Conservation (phyloP, 1,140 invertebrate genomes). For the Anadara kagoshimensis region DNA sequence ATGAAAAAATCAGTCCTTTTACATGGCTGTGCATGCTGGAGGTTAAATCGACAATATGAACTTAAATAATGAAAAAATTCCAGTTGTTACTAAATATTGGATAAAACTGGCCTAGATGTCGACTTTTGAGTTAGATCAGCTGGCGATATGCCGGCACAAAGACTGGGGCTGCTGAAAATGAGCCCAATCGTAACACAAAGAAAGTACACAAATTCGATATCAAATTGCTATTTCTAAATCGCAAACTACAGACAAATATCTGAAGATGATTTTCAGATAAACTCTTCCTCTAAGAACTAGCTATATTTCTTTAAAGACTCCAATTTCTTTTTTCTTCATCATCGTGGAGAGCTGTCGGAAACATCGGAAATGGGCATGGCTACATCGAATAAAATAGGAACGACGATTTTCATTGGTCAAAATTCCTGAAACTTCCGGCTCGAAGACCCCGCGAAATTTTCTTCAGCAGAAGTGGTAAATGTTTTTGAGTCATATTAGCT, state of each 20-base stretch:
- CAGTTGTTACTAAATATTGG: neutral
- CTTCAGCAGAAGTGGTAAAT: no score
- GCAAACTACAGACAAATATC: neutral
- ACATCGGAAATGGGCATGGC: constrained; percentile 15
- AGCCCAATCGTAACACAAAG: neutral
- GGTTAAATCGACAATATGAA: no score
- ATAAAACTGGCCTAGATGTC: neutral
- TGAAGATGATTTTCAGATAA: neutral
- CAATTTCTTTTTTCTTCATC: neutral
- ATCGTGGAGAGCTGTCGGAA: constrained; percentile 8
- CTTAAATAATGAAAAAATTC: neutral
- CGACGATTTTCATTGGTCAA: neutral
- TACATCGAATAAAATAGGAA: neutral
- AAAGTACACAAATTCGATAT: neutral
- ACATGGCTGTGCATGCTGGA: neutral
- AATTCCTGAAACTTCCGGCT: neutral
- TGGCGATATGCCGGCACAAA: no score
- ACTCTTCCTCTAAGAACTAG: neutral
- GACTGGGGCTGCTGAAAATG: no score
- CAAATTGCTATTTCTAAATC: neutral
- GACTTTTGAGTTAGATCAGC: no score
- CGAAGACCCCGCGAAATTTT: no score
- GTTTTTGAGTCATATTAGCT: no score
- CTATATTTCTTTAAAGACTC: neutral
- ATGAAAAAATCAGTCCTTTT: neutral